Percentiles rank a stretch among this genome's conserved stretches.
These are phyloP conservation scores for Eolophus roseicapilla DNA, from an alignment of 2,113 vertebrate genomes.

Conservation along the genomic window DNA sequence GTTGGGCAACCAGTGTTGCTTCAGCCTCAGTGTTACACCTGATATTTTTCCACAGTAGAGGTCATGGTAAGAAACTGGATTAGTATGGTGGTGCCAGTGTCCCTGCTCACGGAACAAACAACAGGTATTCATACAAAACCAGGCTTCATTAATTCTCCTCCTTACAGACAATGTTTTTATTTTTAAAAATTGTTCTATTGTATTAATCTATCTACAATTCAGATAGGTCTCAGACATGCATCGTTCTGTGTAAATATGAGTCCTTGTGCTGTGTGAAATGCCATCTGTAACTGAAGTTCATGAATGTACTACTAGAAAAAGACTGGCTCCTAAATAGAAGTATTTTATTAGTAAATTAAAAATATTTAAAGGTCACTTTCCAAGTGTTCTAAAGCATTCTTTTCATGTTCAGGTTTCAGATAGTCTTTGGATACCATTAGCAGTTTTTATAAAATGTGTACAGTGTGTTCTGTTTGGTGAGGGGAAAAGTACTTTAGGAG, in stretches of 20 bases:
- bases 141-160: not conserved
- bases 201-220: not conserved
- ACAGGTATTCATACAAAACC: not conserved
- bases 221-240: not conserved
- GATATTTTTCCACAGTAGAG: not conserved
- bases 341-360: not conserved
- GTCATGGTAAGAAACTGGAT: not conserved
- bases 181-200: not conserved
- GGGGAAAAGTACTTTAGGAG: not conserved
- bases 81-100: not conserved
- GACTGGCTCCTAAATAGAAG: not conserved
- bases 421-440: not conserved
- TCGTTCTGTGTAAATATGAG: not conserved
- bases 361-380: not conserved
- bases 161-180: not conserved
- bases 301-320: not conserved
- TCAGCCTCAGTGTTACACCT: not conserved
- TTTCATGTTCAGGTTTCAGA: conserved; percentile 3
- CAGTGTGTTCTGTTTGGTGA: not conserved
- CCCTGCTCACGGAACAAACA: not conserved
- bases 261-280: not conserved
- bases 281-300: not conserved
- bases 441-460: not conserved
- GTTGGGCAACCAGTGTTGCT: not conserved
- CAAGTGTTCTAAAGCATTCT: not conserved